Conservation (phyloP, 35 echinoderm and acorn worm species). For the Ophiothrix spiculata region DNA sequence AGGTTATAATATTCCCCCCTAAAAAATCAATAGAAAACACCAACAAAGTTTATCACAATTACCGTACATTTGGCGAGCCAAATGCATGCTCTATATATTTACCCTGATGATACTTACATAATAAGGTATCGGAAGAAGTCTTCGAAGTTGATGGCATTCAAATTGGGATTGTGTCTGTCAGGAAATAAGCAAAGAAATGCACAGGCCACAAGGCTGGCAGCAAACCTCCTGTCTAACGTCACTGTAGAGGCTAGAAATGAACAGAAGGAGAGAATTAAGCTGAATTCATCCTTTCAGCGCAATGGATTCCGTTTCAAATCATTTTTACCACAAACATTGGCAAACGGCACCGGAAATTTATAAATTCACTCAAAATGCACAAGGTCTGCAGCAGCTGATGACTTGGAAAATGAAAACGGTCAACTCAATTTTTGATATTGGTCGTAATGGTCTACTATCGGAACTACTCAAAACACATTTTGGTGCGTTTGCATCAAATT, state of each 20-base stretch:
- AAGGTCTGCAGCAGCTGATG: neutral
- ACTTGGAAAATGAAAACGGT: neutral
- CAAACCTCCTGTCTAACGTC: constrained; percentile 43
- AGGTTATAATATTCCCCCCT: too few relatives aligned
- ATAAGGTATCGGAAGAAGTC: constrained; percentile 63
- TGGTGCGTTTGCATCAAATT: too few relatives aligned
- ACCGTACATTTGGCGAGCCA: too few relatives aligned
- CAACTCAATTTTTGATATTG: neutral
- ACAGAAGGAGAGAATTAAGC: neutral
- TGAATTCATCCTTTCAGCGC: neutral
- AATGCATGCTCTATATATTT: too few relatives aligned
- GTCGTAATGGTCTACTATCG: neutral
- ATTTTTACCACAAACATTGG: neutral
- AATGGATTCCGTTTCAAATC: neutral
- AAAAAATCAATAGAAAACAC: too few relatives aligned
- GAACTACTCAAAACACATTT: too few relatives aligned
- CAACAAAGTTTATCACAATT: too few relatives aligned
- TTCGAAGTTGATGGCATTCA: constrained; percentile 55
- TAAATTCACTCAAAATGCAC: neutral
- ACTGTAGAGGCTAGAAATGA: constrained; percentile 20
- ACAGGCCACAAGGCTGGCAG: constrained; percentile 59
- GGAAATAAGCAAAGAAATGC: constrained; percentile 73
- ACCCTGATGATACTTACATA: constrained; percentile 41
- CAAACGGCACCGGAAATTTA: neutral
- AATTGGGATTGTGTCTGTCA: constrained; percentile 9